Percentiles rank a stretch among this genome's conserved stretches.
phyloP scores from a whole-genome alignment of 2,888 invertebrate genomes.

The Sturmia bella region DNA sequence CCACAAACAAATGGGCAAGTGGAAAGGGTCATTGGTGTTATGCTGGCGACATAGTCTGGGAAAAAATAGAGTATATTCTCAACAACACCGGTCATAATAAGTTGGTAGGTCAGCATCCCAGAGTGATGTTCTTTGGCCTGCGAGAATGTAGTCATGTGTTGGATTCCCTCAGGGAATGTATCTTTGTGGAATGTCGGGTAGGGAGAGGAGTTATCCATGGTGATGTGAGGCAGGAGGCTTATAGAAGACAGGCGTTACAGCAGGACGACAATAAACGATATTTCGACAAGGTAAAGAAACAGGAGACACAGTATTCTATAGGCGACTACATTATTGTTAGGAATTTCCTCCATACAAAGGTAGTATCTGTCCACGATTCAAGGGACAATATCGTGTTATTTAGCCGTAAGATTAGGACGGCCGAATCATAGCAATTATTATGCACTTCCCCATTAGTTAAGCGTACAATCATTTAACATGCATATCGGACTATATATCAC shows the following conservation, averaged over 20 bases:
- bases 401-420: too few species aligned
- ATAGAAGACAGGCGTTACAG: background rate
- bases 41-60: slow-evolving; percentile 40
- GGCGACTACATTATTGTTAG: too few species aligned
- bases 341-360: too few species aligned
- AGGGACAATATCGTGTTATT: too few species aligned
- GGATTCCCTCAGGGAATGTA: background rate
- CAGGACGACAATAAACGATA: background rate
- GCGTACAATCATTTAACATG: too few species aligned
- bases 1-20: slow-evolving; percentile 14
- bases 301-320: too few species aligned
- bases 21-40: background rate
- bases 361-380: too few species aligned
- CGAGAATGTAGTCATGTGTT: background rate
- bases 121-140: background rate
- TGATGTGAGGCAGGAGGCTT: background rate
- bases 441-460: too few species aligned
- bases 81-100: slow-evolving; percentile 56
- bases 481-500: too few species aligned
- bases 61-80: slow-evolving; percentile 32
- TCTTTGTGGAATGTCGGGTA: background rate
- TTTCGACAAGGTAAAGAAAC: too few species aligned
- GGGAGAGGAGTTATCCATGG: background rate
- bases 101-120: background rate
- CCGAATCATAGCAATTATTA: too few species aligned